Conservation (phyloP, 2,113 vertebrate genomes). For the Myotis davidii region DNA sequence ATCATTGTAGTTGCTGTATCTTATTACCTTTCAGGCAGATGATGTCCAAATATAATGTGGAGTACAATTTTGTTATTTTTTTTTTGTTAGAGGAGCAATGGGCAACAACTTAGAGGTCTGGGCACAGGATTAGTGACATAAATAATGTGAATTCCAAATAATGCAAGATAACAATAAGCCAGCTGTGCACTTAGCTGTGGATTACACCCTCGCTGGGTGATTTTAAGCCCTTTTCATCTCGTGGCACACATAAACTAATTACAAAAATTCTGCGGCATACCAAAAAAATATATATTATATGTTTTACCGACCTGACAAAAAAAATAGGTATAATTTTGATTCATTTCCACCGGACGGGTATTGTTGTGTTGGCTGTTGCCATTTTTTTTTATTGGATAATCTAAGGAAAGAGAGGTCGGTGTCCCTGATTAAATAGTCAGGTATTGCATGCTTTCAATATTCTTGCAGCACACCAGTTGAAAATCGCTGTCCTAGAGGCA, state of each 20-base stretch:
- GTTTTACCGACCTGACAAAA: not conserved
- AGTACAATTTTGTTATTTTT: conserved; percentile 76
- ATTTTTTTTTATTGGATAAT: not conserved
- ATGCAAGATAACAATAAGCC: conserved; percentile 62
- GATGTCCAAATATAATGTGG: conserved; percentile 79
- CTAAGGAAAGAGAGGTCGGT: not conserved
- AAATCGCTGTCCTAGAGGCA: not conserved
- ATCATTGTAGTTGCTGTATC: conserved; percentile 82
- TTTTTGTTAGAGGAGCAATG: conserved; percentile 63
- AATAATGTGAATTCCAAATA: conserved; percentile 77
- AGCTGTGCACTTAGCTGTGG: conserved; percentile 47
- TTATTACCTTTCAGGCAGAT: conserved; percentile 82
- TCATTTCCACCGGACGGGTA: not conserved
- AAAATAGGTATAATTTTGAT: not conserved
- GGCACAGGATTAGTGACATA: conserved; percentile 61
- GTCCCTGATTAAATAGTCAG: not conserved
- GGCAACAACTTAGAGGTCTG: conserved; percentile 60
- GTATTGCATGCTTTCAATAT: not conserved
- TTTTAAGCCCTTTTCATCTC: not conserved
- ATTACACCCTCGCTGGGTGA: not conserved
- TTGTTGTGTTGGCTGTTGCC: not conserved
- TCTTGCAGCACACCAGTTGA: not conserved
- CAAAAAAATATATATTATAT: not conserved
- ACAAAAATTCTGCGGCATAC: not conserved
- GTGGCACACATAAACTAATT: not conserved